Base-by-base conservation (phyloP, 2,113 vertebrate genomes). In the Percopsis transmontana region DNA sequence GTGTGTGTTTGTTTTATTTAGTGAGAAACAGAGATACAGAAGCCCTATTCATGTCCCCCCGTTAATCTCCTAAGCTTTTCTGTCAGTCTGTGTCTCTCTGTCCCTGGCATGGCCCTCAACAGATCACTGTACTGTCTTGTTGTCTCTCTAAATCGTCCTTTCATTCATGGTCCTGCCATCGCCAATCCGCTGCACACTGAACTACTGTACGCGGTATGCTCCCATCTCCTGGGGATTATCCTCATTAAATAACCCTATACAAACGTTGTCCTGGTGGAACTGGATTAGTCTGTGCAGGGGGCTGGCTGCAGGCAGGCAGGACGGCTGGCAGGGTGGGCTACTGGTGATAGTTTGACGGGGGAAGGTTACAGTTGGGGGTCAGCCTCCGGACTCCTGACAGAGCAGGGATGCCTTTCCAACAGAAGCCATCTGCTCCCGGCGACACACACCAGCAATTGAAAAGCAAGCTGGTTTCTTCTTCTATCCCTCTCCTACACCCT, bases 181-280 rank as follows among this genome's bases (percentile, higher is more conserved):
- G 63, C 57, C 44, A 33, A 16, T 42, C 59, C 68, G 71, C 24
- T 23, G 20, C 52, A 33, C 20, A 62, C 56, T 72, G 66, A 62
- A 58, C 68, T 66, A 69, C 79, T 85, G 86, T 78, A 82, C 74
- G 55, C 51, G 38, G 74, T 68, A 81, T 71, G 70, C 75, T 70
- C 57, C 62, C 41, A 19, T 76, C 65, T 83, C 81, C 23, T 53
- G 73, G 72, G 78, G 85, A 88, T 89, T 89, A 82, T 77, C 79
- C 74, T 82, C 79, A 88, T 85, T 89, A 86, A 85, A 88, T 86
- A 78, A 83, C 77, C 76, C 85, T 84, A 83, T 83, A 83, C 81
- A 86, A 87, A 83, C 62, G 57, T 76, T 70, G 63, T 85, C 66
- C 11, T 77, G 64, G 76, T 68, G 70, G 78, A 78, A 55, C 77